These are phyloP conservation scores for Lordiphosa collinella DNA, from an alignment of 1,140 invertebrate genomes.

Conservation along the genomic window DNA sequence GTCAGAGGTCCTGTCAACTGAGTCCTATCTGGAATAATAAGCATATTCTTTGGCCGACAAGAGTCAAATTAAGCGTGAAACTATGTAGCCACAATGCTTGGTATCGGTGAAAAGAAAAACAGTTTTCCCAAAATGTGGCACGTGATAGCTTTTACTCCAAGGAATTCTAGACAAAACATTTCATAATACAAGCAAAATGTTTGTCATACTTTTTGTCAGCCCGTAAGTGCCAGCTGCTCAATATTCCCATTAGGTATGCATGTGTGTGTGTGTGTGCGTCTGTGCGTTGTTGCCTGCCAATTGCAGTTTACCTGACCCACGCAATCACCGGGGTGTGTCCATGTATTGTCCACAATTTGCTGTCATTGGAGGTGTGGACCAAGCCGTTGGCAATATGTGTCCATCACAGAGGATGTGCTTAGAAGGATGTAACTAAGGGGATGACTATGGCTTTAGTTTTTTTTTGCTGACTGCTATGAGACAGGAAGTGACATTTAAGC, in stretches of 20 bases:
- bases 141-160: no score
- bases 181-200: constrained; percentile 14
- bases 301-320: constrained; percentile 60
- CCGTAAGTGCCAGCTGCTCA: constrained; percentile 43
- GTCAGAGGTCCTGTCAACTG: constrained; percentile 3
- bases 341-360: constrained; percentile 15
- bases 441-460: constrained; percentile 7
- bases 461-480: constrained; percentile 4
- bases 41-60: constrained; percentile 15
- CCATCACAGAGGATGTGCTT: constrained; percentile 1
- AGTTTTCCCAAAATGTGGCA: constrained; percentile 4
- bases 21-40: constrained; percentile 35
- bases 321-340: constrained; percentile 51
- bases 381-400: constrained; percentile 3
- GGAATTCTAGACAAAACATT: neutral
- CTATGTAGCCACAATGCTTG: constrained; percentile 29
- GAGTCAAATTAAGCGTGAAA: constrained; percentile 36
- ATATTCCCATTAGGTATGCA: neutral
- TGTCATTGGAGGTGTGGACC: constrained; percentile 5
- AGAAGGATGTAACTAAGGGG: constrained; percentile 5
- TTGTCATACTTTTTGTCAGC: constrained; percentile 48
- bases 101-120: neutral
- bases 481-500: constrained; percentile 10
- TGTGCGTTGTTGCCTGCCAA: constrained; percentile 39
- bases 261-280: neutral